Conservation (phyloP, 1,140 invertebrate genomes). For the Eupristina koningsbergeri region DNA sequence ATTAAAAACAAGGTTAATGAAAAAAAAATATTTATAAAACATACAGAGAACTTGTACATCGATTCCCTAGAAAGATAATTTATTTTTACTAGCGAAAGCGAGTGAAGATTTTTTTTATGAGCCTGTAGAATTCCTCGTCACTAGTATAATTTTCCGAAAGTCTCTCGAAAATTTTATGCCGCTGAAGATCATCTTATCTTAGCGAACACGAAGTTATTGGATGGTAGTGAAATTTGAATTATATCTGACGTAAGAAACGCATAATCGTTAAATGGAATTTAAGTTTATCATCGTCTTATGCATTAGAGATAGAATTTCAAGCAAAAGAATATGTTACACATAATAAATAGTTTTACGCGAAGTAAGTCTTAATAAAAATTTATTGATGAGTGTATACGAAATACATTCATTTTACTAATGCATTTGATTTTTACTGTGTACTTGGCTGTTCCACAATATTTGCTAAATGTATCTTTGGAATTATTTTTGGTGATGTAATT, state of each 20-base stretch:
- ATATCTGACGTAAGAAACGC: neutral
- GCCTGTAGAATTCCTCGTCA: neutral
- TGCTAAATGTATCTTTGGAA: neutral
- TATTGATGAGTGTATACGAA: neutral
- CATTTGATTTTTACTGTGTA: too few relatives aligned
- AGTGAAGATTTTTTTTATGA: constrained; percentile 22
- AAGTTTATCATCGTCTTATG: neutral
- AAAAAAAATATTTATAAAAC: neutral
- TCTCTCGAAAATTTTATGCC: constrained; percentile 32
- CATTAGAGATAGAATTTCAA: neutral
- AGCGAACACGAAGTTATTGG: neutral
- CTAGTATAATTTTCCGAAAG: constrained; percentile 13
- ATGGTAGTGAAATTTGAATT: constrained; percentile 11
- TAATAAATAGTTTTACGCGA: neutral
- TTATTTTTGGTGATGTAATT: neutral
- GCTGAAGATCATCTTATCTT: constrained; percentile 20
- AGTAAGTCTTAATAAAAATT: neutral
- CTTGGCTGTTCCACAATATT: too few relatives aligned
- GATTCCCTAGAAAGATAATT: constrained; percentile 24
- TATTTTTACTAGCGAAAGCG: constrained; percentile 13
- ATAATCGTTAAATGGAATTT: constrained; percentile 11
- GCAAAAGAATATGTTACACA: neutral
- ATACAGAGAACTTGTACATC: neutral
- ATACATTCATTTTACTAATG: neutral
- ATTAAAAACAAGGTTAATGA: neutral